Conservation (phyloP, 2,888 invertebrate genomes). For the Hesperia comma region DNA sequence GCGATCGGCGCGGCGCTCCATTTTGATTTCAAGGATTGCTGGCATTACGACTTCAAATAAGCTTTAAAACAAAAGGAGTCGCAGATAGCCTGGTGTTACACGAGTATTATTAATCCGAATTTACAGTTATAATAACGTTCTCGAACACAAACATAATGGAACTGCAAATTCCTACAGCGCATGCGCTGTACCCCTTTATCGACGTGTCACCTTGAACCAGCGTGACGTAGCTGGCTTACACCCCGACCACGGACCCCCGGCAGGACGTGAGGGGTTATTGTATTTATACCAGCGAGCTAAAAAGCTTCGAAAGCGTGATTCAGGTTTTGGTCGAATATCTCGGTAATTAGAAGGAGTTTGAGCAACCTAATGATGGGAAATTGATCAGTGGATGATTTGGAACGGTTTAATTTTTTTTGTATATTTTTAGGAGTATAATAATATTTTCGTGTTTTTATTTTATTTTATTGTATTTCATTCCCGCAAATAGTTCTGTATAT, state of each 20-base stretch:
- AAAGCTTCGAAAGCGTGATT: background rate
- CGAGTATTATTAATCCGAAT: background rate
- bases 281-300: background rate
- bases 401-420: background rate
- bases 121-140: background rate
- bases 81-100: slow-evolving; percentile 3
- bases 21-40: too few relatives aligned
- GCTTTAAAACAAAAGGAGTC: background rate
- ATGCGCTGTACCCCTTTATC: background rate
- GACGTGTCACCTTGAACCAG: background rate
- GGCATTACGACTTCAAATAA: too few relatives aligned
- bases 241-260: slow-evolving; percentile 1
- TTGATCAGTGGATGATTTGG: background rate
- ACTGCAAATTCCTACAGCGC: slow-evolving; percentile 1
- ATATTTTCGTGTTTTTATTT: too few relatives aligned
- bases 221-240: slow-evolving; percentile 7
- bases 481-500: too few relatives aligned
- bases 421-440: too few relatives aligned
- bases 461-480: too few relatives aligned
- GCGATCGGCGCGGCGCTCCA: too few relatives aligned
- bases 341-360: background rate
- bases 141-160: background rate
- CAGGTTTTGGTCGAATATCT: background rate
- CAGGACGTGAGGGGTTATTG: background rate
- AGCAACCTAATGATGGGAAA: background rate